These are phyloP conservation scores for Drosophila ananassae DNA, from an alignment of 1,140 invertebrate species.

Conservation along the genomic window DNA sequence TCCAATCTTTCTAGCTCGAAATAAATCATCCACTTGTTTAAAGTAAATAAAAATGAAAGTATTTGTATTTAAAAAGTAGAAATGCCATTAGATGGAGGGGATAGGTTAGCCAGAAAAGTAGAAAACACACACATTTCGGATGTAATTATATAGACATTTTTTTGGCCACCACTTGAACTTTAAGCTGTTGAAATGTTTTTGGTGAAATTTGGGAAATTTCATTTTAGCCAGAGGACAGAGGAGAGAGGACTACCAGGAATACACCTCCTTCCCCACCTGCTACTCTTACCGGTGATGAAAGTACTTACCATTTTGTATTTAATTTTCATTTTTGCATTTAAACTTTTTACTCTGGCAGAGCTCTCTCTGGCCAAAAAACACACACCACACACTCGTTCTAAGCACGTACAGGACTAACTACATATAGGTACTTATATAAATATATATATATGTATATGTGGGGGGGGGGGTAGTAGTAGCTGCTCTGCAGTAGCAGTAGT, in stretches of 20 bases:
- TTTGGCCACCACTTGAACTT: conserved; percentile 13
- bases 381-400: conserved; percentile 23
- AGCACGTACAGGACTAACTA: conserved; percentile 8
- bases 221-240: conserved; percentile 47
- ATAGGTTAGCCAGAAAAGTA: background rate
- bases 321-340: conserved; percentile 80
- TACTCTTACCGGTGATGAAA: conserved; percentile 18
- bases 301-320: conserved; percentile 81
- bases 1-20: too few relatives aligned
- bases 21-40: too few relatives aligned
- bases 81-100: conserved; percentile 11
- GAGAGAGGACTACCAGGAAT: too few relatives aligned
- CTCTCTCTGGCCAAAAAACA: background rate
- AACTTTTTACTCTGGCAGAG: conserved; percentile 59
- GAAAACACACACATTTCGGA: conserved; percentile 7
- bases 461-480: background rate
- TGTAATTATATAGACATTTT: conserved; percentile 5
- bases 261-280: background rate
- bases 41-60: background rate
- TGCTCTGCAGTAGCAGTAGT: background rate
- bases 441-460: background rate
- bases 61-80: background rate
- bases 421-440: conserved; percentile 1
- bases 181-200: conserved; percentile 58
- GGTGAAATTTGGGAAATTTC: conserved; percentile 48